These are phyloP conservation scores for Patagioenas fasciata DNA, from an alignment of 2,113 vertebrate genomes.

Conservation along the genomic window DNA sequence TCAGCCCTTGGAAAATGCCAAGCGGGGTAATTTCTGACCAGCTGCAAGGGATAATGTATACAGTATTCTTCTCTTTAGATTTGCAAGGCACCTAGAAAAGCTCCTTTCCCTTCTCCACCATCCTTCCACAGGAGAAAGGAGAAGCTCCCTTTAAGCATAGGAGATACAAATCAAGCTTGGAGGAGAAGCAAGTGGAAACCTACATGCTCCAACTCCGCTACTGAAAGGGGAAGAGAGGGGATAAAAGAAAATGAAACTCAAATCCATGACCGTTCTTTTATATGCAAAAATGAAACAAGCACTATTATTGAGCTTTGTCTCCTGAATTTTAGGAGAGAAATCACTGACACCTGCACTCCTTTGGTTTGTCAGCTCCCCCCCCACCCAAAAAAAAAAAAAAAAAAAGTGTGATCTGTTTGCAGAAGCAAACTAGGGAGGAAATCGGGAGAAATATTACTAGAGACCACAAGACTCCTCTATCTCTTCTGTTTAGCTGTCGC, in stretches of 20 bases:
- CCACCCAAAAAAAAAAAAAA: neutral
- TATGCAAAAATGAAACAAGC: neutral
- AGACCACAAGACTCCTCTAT: neutral
- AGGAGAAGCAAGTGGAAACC: neutral
- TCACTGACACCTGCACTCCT: neutral
- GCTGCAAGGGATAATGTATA: neutral
- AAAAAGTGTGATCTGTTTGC: neutral
- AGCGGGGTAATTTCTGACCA: neutral
- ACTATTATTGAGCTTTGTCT: neutral
- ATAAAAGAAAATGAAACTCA: accelerated
- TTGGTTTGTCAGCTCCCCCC: neutral
- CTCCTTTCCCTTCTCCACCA: neutral
- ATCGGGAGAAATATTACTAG: neutral
- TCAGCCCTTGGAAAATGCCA: neutral
- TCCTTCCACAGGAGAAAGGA: neutral
- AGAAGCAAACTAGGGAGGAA: neutral
- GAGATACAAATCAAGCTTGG: neutral
- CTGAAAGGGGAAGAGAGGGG: neutral
- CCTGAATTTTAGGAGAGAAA: neutral
- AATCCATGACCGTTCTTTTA: neutral
- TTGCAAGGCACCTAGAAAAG: neutral
- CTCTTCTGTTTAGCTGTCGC: neutral
- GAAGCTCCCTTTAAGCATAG: neutral
- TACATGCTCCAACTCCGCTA: neutral
- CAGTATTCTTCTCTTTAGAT: neutral